These are phyloP conservation scores for Euspilapteryx auroguttella DNA, from an alignment of 2,888 invertebrate species.

Conservation along the genomic window DNA sequence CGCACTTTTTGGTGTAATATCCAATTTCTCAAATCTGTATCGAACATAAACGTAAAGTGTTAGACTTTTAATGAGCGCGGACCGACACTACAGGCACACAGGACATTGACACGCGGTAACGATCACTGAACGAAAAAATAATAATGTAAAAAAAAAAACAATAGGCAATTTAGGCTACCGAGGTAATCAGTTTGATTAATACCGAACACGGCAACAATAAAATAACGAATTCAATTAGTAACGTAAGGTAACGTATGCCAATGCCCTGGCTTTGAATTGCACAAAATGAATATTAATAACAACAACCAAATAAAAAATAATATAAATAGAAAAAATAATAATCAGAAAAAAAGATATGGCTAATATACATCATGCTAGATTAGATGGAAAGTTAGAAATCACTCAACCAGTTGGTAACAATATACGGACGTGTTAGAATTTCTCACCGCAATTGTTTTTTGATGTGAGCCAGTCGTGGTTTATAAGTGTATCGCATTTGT, in stretches of 20 bases:
- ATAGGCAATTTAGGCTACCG: slow-evolving; percentile 54
- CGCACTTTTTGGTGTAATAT: slow-evolving; percentile 99
- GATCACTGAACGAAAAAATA: slow-evolving; percentile 25
- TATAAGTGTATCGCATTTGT: slow-evolving; percentile 35
- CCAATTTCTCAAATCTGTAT: slow-evolving; percentile 97
- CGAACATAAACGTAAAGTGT: slow-evolving; percentile 54
- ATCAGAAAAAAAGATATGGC: slow-evolving; percentile 47
- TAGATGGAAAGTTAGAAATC: slow-evolving; percentile 52
- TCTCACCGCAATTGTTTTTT: slow-evolving; percentile 45
- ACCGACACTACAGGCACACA: slow-evolving; percentile 20
- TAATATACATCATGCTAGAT: slow-evolving; percentile 58
- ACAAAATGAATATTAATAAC: slow-evolving; percentile 50
- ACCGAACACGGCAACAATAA: slow-evolving; percentile 52
- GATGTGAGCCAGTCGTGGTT: slow-evolving; percentile 39
- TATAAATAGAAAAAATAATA: too few species aligned
- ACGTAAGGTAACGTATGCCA: slow-evolving; percentile 70
- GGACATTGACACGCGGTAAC: slow-evolving; percentile 68
- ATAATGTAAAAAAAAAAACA: slow-evolving; percentile 33
- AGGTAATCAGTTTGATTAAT: slow-evolving; percentile 59
- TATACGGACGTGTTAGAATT: slow-evolving; percentile 36
- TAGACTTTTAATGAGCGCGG: slow-evolving; percentile 19
- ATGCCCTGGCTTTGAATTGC: slow-evolving; percentile 84
- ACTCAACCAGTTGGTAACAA: slow-evolving; percentile 42
- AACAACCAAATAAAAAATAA: too few species aligned
- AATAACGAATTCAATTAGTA: slow-evolving; percentile 55